Percentiles rank a stretch among this genome's conserved stretches.
phyloP scores from a whole-genome alignment of 2,888 invertebrate genomes.

The Trichogramma evanescens region DNA sequence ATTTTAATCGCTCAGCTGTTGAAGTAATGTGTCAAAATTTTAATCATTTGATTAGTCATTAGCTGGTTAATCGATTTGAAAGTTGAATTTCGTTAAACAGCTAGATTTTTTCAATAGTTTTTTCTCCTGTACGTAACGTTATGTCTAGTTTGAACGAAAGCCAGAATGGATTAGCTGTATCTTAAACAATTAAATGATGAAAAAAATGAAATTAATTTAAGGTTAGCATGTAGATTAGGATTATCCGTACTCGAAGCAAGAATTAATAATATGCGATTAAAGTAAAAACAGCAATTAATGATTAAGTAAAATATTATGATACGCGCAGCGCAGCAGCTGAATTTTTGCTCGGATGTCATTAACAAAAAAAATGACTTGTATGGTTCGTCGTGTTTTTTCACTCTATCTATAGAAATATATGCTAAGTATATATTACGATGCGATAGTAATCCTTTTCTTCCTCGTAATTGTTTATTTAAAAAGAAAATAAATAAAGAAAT shows the following conservation, averaged over 20 bases:
- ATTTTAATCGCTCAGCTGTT: too few species aligned
- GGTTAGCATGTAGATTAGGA: slow-evolving; percentile 9
- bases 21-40: too few species aligned
- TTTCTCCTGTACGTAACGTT: too few species aligned
- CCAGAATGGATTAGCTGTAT: too few species aligned
- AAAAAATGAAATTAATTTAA: background rate
- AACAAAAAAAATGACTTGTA: slow-evolving; percentile 19
- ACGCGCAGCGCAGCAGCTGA: slow-evolving; percentile 12
- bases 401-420: slow-evolving; percentile 10
- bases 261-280: background rate
- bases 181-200: too few species aligned
- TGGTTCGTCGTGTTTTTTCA: slow-evolving; percentile 28
- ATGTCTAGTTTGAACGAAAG: too few species aligned
- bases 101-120: too few species aligned
- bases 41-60: too few species aligned
- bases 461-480: background rate
- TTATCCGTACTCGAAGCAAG: background rate
- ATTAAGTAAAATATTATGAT: background rate
- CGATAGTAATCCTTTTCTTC: slow-evolving; percentile 24
- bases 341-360: background rate
- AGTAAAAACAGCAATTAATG: background rate
- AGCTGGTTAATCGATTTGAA: too few species aligned
- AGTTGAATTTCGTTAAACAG: too few species aligned
- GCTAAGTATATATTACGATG: slow-evolving; percentile 23
- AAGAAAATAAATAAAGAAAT: slow-evolving; percentile 8